Conservation (phyloP, 2,888 invertebrate genomes). For the Bellardia bayeri region DNA sequence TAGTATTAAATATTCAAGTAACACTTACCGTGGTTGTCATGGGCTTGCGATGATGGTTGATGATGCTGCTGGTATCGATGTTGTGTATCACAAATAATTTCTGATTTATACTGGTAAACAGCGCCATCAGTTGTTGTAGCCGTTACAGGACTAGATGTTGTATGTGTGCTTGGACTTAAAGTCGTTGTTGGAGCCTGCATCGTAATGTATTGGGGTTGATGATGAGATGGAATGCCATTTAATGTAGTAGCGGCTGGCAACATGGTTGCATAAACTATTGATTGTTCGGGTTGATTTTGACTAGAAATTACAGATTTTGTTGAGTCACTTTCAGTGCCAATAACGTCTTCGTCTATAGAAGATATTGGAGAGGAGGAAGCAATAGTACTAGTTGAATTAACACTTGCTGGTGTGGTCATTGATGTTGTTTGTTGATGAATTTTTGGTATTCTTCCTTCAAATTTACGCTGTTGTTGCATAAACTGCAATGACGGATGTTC, state of each 20-base stretch:
- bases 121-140: conserved; percentile 79
- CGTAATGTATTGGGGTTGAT: conserved; percentile 75
- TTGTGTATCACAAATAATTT: conserved; percentile 81
- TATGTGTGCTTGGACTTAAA: conserved; percentile 74
- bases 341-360: conserved; percentile 47
- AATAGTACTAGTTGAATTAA: conserved; percentile 44
- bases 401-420: conserved; percentile 64
- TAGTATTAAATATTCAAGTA: conserved; percentile 2
- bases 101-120: conserved; percentile 82
- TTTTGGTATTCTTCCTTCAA: conserved; percentile 84
- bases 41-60: conserved; percentile 73
- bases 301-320: conserved; percentile 62
- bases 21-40: conserved; percentile 67
- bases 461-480: conserved; percentile 82
- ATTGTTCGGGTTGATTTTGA: conserved; percentile 75
- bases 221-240: conserved; percentile 78
- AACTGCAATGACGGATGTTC: conserved; percentile 81
- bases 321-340: conserved; percentile 61
- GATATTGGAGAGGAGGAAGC: conserved; percentile 61
- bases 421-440: conserved; percentile 78
- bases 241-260: conserved; percentile 81
- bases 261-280: conserved; percentile 79
- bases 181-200: conserved; percentile 74
- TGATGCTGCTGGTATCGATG: conserved; percentile 77
- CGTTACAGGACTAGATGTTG: conserved; percentile 67